Evolutionary conservation across 1,140 invertebrate genomes (phyloP).

Genomic region (Pectinophora gossypiella): DNA sequence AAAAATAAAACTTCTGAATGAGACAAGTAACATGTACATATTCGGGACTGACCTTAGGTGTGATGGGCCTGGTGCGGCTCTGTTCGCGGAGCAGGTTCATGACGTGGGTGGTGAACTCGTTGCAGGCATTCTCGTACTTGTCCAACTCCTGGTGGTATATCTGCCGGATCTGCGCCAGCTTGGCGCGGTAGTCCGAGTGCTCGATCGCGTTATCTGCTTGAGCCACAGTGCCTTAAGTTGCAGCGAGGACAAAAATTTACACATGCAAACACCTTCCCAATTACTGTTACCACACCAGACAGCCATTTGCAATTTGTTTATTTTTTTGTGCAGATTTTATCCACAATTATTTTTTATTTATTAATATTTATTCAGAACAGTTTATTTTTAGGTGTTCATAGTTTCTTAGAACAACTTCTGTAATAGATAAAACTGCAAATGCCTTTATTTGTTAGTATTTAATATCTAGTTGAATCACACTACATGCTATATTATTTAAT

Average conservation of each 20-base stretch:
- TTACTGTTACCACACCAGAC: too few relatives aligned
- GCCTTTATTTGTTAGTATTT: too few relatives aligned
- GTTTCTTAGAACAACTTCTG: too few relatives aligned
- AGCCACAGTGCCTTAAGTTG: conserved; percentile 69
- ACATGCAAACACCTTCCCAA: conserved; percentile 43
- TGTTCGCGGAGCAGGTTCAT: conserved; percentile 99
- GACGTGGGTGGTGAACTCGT: conserved; percentile 99
- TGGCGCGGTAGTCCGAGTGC: conserved; percentile 99
- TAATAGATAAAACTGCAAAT: too few relatives aligned
- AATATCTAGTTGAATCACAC: too few relatives aligned
- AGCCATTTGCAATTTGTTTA: background rate
- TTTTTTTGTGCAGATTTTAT: background rate
- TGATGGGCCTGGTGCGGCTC: conserved; percentile 96
- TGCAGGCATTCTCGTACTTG: conserved; percentile 99
- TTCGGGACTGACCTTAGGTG: conserved; percentile 76
- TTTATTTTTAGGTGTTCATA: too few relatives aligned
- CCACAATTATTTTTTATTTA: too few relatives aligned
- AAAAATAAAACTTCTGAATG: too few relatives aligned
- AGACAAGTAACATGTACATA: too few relatives aligned
- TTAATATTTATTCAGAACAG: too few relatives aligned
- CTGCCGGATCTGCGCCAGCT: conserved; percentile 98
- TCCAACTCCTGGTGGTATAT: conserved; percentile 99
- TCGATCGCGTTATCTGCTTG: conserved; percentile 97
- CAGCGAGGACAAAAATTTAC: conserved; percentile 45
- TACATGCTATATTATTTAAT: too few relatives aligned